These are phyloP conservation scores for Palloptera scutellata DNA, from an alignment of 2,888 invertebrate genomes.

Conservation along the genomic window DNA sequence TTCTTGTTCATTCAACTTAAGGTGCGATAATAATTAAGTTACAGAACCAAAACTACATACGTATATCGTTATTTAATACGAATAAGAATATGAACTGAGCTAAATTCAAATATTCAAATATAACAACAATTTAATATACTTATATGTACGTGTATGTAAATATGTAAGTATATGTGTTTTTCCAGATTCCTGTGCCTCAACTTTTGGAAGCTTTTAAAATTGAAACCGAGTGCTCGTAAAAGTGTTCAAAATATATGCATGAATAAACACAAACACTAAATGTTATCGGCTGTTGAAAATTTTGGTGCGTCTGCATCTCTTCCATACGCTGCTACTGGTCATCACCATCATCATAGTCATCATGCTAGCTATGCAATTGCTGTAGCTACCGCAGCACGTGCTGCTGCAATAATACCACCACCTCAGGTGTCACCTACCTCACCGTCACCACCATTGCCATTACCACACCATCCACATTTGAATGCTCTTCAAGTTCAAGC, in stretches of 20 bases:
- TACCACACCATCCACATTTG: slow-evolving; percentile 21
- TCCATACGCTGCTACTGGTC: slow-evolving; percentile 39
- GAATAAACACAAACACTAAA: slow-evolving; percentile 40
- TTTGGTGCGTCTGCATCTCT: slow-evolving; percentile 43
- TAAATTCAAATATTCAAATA: background rate
- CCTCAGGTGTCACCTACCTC: slow-evolving; percentile 31
- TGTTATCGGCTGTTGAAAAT: slow-evolving; percentile 54
- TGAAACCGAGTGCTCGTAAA: slow-evolving; percentile 17
- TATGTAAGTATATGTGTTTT: background rate
- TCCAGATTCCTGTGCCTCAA: background rate
- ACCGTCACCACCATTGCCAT: slow-evolving; percentile 25
- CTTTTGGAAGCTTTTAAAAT: background rate
- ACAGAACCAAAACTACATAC: background rate
- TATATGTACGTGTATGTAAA: no score
- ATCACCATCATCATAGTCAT: slow-evolving; percentile 27
- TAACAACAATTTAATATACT: no score
- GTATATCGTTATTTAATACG: background rate
- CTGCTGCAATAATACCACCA: slow-evolving; percentile 41
- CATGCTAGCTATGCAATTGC: slow-evolving; percentile 45
- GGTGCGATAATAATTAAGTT: background rate
- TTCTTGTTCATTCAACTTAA: background rate
- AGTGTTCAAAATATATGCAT: slow-evolving; percentile 6
- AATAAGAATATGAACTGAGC: no score
- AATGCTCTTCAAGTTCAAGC: slow-evolving; percentile 38
- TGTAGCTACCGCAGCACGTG: slow-evolving; percentile 46